A percentile compares a stretch with the other conserved stretches of the same genome.
These are phyloP conservation scores for Dissostichus mawsoni DNA, from an alignment of 2,113 vertebrate genomes.

Conservation along the genomic window DNA sequence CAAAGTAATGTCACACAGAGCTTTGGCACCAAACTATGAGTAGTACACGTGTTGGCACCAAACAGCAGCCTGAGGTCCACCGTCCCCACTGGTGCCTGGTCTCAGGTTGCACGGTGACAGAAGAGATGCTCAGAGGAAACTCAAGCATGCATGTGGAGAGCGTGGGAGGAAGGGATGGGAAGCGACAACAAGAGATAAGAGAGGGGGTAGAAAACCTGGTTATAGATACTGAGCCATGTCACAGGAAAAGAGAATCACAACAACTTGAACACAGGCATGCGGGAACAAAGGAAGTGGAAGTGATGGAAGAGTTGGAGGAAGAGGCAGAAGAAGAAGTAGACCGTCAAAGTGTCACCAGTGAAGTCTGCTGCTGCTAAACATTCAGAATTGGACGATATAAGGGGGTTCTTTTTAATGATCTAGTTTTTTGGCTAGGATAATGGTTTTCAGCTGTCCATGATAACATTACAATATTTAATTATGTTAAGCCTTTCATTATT, in stretches of 20 bases:
- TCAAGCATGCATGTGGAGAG: conserved; percentile 28
- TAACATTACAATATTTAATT: too few relatives aligned
- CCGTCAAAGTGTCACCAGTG: conserved; percentile 4
- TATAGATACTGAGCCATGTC: conserved; percentile 16
- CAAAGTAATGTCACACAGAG: conserved; percentile 40
- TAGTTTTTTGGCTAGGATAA: too few relatives aligned
- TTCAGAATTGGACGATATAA: background rate
- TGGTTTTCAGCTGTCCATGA: too few relatives aligned
- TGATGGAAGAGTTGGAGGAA: conserved; percentile 20
- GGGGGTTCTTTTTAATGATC: too few relatives aligned
- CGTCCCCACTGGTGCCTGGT: conserved; percentile 34
- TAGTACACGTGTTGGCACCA: conserved; percentile 56
- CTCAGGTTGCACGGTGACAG: conserved; percentile 49
- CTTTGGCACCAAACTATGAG: conserved; percentile 54
- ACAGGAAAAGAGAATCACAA: conserved; percentile 28
- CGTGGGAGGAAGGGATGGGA: conserved; percentile 36
- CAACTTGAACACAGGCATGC: conserved; percentile 18
- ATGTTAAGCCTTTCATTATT: too few relatives aligned
- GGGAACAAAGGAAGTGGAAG: conserved; percentile 31
- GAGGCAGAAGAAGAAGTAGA: background rate
- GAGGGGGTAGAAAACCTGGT: conserved; percentile 5
- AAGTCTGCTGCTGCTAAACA: conserved; percentile 17
- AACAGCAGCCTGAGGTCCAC: conserved; percentile 48
- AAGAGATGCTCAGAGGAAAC: conserved; percentile 36
- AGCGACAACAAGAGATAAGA: background rate